Evolutionary conservation across 2,888 invertebrate species (phyloP), one percentile per base, ranked within the genome.

Genomic region (Thumatha senex): DNA sequence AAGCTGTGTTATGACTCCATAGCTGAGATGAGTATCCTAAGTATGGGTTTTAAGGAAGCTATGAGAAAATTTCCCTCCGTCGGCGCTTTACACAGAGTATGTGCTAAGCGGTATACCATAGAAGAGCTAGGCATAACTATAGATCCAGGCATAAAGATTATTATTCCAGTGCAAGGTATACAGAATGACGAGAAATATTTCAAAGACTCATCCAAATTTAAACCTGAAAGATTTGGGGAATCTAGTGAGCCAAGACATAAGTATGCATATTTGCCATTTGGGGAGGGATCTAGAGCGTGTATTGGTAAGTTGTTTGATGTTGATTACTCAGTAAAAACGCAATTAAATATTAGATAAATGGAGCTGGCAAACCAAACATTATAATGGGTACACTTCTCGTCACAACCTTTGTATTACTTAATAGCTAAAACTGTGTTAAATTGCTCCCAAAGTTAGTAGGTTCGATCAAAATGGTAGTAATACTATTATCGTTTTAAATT

Each of bases 181-280:
- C 86, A 86, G 40, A 79, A 65, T 13, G 86, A 87, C 43, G 73
- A 76, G 41, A 65, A 80, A 38, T 84, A 86, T 56, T 87, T 80
- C 33, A 71, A 80, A 0, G 72, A 80, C 35, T 83, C 86, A 0
- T 45, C 62, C 1, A 64, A 80, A 46, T 86, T 81, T 40, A 49
- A 56, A 0, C 85, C 84, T 0, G 78, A 79, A 8, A 70, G 86
- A 49, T 86, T 86, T 50, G 51, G 54, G 2, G 58, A 69, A 0
- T 55, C 67, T 1, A 61, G 63, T 18, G 39, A 46, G 2, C 61
- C 58, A 1, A 56, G 61, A 7, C 61, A 69, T 8, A 78, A 74
- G 33, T 81, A 69, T 49, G 53, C 73, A 0, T 86, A 80, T 45
- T 15, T 86, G 44, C 85, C 86, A 0, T 86, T 86, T 51, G 86